phyloP scores from a whole-genome alignment of 2,113 vertebrate species.

The Saccopteryx leptura region DNA sequence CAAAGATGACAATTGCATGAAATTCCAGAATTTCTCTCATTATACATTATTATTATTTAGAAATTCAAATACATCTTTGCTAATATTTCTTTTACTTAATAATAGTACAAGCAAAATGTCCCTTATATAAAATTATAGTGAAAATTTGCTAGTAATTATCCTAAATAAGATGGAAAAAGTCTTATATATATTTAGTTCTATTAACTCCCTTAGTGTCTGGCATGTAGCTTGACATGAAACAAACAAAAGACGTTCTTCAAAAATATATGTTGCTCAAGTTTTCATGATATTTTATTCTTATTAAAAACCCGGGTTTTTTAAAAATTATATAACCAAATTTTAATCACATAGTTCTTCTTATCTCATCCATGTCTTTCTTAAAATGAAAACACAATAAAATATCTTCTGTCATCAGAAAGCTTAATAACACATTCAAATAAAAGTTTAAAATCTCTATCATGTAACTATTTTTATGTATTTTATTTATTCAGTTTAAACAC shows the following conservation, averaged over 20 bases:
- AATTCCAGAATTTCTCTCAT: neutral
- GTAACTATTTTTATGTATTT: neutral
- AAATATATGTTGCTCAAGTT: neutral
- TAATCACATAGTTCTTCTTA: neutral
- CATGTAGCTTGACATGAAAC: neutral
- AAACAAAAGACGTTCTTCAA: neutral
- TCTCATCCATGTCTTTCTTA: neutral
- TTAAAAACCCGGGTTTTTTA: neutral
- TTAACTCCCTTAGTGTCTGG: neutral
- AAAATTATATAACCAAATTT: neutral
- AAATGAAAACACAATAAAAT: neutral
- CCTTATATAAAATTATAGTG: neutral
- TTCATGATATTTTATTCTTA: neutral
- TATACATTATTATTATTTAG: neutral
- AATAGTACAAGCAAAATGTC: neutral
- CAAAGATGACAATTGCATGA: neutral
- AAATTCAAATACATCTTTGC: neutral
- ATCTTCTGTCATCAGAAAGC: neutral
- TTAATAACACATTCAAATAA: neutral
- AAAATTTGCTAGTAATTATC: neutral
- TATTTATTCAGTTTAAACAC: neutral
- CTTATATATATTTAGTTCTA: neutral
- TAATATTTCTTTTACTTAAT: neutral
- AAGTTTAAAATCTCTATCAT: neutral
- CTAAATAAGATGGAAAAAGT: neutral